These are phyloP conservation scores for Ia io DNA, from an alignment of 2,113 vertebrate genomes.

Conservation along the genomic window DNA sequence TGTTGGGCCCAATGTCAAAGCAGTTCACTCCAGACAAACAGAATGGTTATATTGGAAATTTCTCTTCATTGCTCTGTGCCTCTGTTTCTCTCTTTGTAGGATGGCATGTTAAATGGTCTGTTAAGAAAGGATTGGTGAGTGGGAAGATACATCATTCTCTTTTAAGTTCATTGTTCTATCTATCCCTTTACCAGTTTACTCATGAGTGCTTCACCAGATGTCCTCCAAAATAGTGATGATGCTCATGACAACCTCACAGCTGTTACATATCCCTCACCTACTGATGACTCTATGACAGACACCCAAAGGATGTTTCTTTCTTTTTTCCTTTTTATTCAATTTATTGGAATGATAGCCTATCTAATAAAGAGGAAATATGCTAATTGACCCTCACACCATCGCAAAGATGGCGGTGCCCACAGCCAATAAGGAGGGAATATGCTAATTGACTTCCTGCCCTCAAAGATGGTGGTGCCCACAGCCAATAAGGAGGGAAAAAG, in stretches of 20 bases:
- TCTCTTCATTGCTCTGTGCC: background rate
- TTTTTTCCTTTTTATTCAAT: background rate
- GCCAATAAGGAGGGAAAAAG: no score
- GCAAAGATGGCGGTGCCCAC: no score
- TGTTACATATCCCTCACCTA: background rate
- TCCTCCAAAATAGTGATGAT: background rate
- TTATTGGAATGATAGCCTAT: background rate
- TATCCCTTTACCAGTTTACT: background rate
- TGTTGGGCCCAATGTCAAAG: conserved; percentile 56
- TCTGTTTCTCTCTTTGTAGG: conserved; percentile 54
- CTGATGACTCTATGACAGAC: background rate
- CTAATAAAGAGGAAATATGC: no score
- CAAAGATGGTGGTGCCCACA: no score
- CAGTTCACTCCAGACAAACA: conserved; percentile 35
- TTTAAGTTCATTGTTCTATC: background rate
- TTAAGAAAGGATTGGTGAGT: background rate
- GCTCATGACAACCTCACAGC: background rate
- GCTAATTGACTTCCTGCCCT: no score
- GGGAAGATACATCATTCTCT: background rate
- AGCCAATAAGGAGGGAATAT: no score
- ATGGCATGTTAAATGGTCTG: background rate
- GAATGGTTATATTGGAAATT: conserved; percentile 40
- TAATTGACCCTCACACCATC: no score
- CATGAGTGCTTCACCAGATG: background rate
- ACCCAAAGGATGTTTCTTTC: background rate